These are phyloP conservation scores for Muscicapa comitata DNA, from an alignment of 2,797 vertebrate genomes.

Conservation along the genomic window DNA sequence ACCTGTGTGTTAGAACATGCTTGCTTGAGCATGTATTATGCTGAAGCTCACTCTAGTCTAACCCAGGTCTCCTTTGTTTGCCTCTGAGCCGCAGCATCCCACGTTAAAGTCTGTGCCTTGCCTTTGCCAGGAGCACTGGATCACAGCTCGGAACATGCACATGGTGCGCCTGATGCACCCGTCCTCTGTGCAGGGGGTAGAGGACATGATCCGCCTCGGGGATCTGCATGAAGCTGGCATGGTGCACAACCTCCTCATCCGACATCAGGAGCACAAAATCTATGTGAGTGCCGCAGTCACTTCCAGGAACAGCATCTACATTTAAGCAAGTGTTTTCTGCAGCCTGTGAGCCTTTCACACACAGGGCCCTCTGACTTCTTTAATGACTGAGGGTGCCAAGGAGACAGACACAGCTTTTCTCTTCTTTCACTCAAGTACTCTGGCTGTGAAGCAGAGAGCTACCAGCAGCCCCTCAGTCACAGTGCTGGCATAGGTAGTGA, in stretches of 20 bases:
- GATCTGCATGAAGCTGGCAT: conserved; percentile 93
- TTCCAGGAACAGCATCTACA: neutral
- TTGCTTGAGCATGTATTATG: neutral
- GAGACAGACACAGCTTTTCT: neutral
- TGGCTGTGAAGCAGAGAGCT: neutral
- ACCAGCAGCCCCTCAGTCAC: neutral
- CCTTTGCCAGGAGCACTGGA: conserved; percentile 84
- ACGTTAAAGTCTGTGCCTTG: neutral
- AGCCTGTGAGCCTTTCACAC: neutral
- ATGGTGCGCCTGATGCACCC: conserved; percentile 87
- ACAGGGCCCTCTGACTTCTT: neutral
- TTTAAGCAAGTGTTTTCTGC: neutral
- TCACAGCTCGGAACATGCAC: conserved; percentile 65
- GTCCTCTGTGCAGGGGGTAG: conserved; percentile 85
- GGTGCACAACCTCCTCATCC: conserved; percentile 92
- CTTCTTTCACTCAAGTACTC: neutral
- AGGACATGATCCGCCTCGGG: conserved; percentile 94
- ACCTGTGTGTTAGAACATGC: neutral
- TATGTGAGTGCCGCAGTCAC: conserved; percentile 84
- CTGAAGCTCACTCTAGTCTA: neutral
- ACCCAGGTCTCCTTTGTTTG: neutral
- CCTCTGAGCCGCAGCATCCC: neutral
- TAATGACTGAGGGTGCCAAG: neutral
- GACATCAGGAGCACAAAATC: conserved; percentile 89
- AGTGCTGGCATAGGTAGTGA: neutral